Evolutionary conservation across 2,113 vertebrate genomes (phyloP).

Genomic region (Puntigrus tetrazona): DNA sequence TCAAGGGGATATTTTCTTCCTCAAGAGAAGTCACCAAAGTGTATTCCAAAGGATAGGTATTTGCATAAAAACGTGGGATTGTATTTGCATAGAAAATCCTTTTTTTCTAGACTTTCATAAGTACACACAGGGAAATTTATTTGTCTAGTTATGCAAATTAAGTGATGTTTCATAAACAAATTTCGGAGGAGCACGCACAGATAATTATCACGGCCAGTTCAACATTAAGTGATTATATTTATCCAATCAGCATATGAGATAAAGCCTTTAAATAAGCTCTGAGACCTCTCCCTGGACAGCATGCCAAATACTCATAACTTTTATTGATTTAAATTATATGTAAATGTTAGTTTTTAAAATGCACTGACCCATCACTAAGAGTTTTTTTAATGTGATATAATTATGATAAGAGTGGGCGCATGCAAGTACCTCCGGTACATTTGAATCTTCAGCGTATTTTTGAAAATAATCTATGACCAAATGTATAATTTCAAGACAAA

Average conservation of each 20-base stretch:
- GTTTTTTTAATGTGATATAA: no score
- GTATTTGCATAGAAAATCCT: slow-evolving; percentile 15
- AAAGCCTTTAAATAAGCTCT: no score
- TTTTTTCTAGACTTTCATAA: no score
- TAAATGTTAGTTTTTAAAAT: not conserved
- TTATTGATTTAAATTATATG: no score
- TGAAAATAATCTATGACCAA: not conserved
- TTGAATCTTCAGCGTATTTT: not conserved
- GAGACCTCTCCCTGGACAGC: no score
- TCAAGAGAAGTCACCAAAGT: not conserved
- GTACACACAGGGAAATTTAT: not conserved
- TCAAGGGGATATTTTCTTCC: not conserved
- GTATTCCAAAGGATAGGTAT: not conserved
- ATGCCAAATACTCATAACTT: no score
- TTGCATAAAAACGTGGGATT: slow-evolving; percentile 5
- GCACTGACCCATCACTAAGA: not conserved
- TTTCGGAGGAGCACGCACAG: no score
- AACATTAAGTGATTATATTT: no score
- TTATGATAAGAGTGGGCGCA: not conserved
- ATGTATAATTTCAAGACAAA: not conserved
- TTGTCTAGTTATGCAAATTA: not conserved
- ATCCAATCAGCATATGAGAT: no score
- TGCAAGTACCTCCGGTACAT: not conserved
- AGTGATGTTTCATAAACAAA: not conserved
- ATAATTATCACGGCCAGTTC: no score